Conservation (phyloP, 2,113 vertebrate species). For the Pelmatolapia mariae region DNA sequence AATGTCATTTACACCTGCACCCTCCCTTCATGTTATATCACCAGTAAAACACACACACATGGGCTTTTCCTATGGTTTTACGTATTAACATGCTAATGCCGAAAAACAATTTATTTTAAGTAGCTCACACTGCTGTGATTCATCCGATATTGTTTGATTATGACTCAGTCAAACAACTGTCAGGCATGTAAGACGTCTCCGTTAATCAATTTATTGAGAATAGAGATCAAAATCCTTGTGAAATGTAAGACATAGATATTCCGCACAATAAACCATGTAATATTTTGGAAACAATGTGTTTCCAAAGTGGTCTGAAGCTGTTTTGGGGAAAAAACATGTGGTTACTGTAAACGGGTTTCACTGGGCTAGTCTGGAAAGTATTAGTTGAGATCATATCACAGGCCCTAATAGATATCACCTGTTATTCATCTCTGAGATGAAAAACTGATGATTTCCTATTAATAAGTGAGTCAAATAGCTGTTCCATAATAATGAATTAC, state of each 20-base stretch:
- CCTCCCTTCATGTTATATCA: fast-evolving
- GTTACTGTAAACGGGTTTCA: neutral
- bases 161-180: neutral
- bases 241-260: neutral
- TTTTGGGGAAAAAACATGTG: neutral
- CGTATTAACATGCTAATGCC: neutral
- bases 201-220: neutral
- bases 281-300: neutral
- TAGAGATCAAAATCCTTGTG: neutral
- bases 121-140: neutral
- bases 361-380: constrained; percentile 22
- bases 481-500: constrained; percentile 32
- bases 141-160: neutral
- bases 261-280: neutral
- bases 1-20: neutral
- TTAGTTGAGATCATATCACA: neutral
- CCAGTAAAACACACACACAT: neutral
- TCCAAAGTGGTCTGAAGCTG: neutral
- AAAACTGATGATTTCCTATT: constrained; percentile 33
- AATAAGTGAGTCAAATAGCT: constrained; percentile 25
- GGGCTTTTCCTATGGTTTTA: neutral
- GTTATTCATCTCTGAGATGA: constrained; percentile 3
- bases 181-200: neutral
- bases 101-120: neutral
- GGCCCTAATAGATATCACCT: neutral